phyloP scores from a whole-genome alignment of 2,888 invertebrate species.

The Aphidius colemani region DNA sequence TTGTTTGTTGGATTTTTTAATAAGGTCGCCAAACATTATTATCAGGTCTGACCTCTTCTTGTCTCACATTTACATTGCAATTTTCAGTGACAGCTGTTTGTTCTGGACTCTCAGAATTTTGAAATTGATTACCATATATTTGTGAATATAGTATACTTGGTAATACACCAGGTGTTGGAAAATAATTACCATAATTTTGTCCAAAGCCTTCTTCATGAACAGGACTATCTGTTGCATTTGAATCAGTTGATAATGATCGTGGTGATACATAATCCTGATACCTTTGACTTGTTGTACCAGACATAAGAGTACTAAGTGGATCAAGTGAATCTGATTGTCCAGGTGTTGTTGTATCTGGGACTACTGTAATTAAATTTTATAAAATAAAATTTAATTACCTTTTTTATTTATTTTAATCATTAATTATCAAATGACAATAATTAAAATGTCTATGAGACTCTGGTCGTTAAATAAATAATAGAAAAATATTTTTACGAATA shows the following conservation, averaged over 20 bases:
- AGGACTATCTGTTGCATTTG: slow-evolving; percentile 81
- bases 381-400: too few relatives aligned
- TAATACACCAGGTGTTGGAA: slow-evolving; percentile 71
- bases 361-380: slow-evolving; percentile 58
- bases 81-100: slow-evolving; percentile 54
- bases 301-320: slow-evolving; percentile 52
- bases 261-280: slow-evolving; percentile 63
- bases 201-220: slow-evolving; percentile 73
- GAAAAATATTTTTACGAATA: not conserved
- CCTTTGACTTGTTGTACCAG: slow-evolving; percentile 49
- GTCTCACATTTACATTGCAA: slow-evolving; percentile 55
- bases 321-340: slow-evolving; percentile 56
- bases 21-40: slow-evolving; percentile 59
- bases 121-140: slow-evolving; percentile 68
- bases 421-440: too few relatives aligned
- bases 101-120: slow-evolving; percentile 54
- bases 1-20: slow-evolving; percentile 39
- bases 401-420: too few relatives aligned
- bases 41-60: slow-evolving; percentile 57
- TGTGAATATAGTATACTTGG: slow-evolving; percentile 85
- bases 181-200: slow-evolving; percentile 69
- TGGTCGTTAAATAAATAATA: not conserved
- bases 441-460: too few relatives aligned
- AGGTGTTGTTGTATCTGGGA: slow-evolving; percentile 75
- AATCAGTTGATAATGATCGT: slow-evolving; percentile 79